Conservation (phyloP, 2,113 vertebrate species). For the Takifugu flavidus region DNA sequence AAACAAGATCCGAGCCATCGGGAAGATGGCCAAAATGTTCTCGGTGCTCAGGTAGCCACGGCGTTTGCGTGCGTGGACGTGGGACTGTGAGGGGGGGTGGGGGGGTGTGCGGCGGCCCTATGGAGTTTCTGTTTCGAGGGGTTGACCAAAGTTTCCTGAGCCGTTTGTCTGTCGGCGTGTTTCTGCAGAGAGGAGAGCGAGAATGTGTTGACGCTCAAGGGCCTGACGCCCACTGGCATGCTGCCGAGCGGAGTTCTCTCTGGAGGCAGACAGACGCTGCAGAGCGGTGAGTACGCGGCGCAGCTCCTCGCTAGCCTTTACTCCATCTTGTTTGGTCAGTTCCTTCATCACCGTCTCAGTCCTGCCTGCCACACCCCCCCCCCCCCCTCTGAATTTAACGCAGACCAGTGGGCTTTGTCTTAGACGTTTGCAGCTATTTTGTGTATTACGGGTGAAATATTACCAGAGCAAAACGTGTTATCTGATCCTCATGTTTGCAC, state of each 20-base stretch:
- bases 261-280: constrained; percentile 80
- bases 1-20: constrained; percentile 83
- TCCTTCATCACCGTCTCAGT: constrained; percentile 11
- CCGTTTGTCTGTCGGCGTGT: constrained; percentile 32
- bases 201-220: constrained; percentile 83
- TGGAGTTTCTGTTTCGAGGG: constrained; percentile 4
- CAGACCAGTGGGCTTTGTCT: neutral
- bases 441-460: too few relatives aligned
- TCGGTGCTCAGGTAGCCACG: constrained; percentile 75
- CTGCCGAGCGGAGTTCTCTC: constrained; percentile 81
- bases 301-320: constrained; percentile 19
- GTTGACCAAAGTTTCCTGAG: constrained; percentile 30
- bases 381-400: neutral
- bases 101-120: neutral
- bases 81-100: neutral
- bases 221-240: constrained; percentile 83
- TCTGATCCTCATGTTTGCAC: too few relatives aligned
- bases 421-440: neutral
- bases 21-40: constrained; percentile 85
- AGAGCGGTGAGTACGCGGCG: constrained; percentile 74
- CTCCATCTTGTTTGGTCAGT: constrained; percentile 32
- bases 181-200: constrained; percentile 81
- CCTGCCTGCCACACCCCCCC: neutral
- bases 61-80: neutral
- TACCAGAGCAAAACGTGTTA: too few relatives aligned